Percentiles rank a stretch among this genome's conserved stretches.
Conservation (phyloP, 2,888 invertebrate species). For the Philaethria dido region DNA sequence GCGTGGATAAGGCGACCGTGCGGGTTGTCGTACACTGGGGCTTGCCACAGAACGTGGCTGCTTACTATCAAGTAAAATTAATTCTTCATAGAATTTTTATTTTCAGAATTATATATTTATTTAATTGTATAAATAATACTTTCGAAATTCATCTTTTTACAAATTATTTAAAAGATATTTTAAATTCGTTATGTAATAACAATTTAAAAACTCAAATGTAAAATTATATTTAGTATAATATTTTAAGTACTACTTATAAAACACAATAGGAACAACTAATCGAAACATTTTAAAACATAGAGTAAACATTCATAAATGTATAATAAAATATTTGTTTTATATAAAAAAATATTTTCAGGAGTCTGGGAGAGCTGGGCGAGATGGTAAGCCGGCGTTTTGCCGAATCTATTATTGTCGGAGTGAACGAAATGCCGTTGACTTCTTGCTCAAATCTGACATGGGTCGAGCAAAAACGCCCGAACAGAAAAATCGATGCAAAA, state of each 20-base stretch:
- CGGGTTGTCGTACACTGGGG: constrained; percentile 99
- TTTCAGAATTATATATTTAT: not conserved
- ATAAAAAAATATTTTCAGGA: constrained; percentile 84
- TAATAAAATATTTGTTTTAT: no score
- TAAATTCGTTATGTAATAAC: no score
- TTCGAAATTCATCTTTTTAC: not conserved
- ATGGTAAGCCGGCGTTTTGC: constrained; percentile 94
- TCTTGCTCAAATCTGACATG: constrained; percentile 89
- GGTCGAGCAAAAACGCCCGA: constrained; percentile 83
- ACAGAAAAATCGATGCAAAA: constrained; percentile 83
- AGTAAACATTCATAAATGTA: no score
- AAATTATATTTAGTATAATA: no score
- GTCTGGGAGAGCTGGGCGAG: constrained; percentile 97
- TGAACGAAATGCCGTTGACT: constrained; percentile 92
- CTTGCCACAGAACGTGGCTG: constrained; percentile 96
- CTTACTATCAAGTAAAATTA: constrained; percentile 90
- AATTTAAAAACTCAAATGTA: no score
- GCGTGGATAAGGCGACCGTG: constrained; percentile 97
- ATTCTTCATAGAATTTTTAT: not conserved
- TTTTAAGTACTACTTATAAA: not conserved
- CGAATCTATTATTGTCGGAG: constrained; percentile 94
- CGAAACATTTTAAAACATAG: no score
- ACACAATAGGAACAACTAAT: not conserved
- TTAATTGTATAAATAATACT: not conserved
- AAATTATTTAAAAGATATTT: not conserved